Conservation (phyloP, 2,888 invertebrate genomes). For the Barypeithes pellucidus region DNA sequence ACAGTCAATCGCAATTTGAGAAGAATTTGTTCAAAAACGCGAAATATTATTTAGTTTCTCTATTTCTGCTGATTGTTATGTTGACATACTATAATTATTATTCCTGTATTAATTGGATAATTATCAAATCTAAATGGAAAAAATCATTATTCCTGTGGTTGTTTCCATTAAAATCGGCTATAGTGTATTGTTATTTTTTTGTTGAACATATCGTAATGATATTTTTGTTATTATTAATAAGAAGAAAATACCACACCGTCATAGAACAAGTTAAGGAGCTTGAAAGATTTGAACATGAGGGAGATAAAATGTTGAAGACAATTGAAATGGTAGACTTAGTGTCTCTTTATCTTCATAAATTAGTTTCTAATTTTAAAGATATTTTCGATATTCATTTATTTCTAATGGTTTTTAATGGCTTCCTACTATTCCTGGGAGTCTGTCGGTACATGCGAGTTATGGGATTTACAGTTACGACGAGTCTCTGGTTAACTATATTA, state of each 20-base stretch:
- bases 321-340: background rate
- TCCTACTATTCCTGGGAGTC: background rate
- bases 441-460: background rate
- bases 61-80: background rate
- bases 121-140: background rate
- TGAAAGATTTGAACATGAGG: background rate
- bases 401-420: background rate
- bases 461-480: background rate
- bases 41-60: background rate
- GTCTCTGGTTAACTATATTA: background rate
- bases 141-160: background rate
- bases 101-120: background rate
- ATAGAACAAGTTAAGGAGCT: background rate
- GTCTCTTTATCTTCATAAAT: background rate
- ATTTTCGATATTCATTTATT: background rate
- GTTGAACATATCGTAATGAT: background rate
- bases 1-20: background rate
- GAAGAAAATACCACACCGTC: background rate
- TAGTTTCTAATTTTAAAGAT: background rate
- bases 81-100: background rate
- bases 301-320: background rate
- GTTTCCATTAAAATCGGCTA: background rate
- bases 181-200: background rate
- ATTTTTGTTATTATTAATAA: background rate
- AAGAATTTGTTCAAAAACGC: background rate